Evolutionary conservation across 2,113 vertebrate genomes (phyloP), one percentile per base, ranked within the genome.

Genomic region (Notothenia coriiceps): DNA sequence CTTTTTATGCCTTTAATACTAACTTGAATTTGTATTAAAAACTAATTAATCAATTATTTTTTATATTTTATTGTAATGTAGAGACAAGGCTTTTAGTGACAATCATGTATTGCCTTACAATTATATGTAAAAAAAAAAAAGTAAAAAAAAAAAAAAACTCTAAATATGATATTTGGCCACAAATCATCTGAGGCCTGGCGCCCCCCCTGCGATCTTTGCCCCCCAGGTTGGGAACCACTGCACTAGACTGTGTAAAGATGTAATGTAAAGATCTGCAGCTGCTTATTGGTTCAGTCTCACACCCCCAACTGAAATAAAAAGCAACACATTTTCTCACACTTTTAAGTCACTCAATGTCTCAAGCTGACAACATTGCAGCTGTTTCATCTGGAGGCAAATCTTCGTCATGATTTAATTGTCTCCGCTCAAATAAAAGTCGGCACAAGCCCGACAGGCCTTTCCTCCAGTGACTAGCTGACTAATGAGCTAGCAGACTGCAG

Each of bases 401-500:
- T 22, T 7, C 69, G 55, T 59, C 52, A 52, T 62, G 20, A 69
- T 80, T 86, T 68, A 33, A 72, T 86, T 86, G 73, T 76, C 60
- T 70, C 54, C 10, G 68, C 15, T 50, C 56, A 71, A 64, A 77
- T 52, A 60, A 70, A 82, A 50, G 47, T 65, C 3, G 9, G 29
- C 68, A 77, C 43, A 35, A 70, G 74, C 59, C 50, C 52, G 82
- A 83, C 84, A 76, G 61, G 52, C 15, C 59, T 46, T 55, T 82
- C 70, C 68, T 70, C 74, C 46, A 57, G 60, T 80, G 82, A 84
- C 69, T 75, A 62, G 64, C 70, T 86, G 77, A 78, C 73, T 90
- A 85, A 87, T 80, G 81, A 85, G 79, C 78, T 70, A 70, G 55
- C 72, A 80, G 72, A 80, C 72, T 78, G 76, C 60, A 83, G 67